Percentiles rank a stretch among this genome's conserved stretches.
Evolutionary conservation across 2,797 vertebrate genomes (phyloP).

Genomic region (Bovichtus diacanthus): DNA sequence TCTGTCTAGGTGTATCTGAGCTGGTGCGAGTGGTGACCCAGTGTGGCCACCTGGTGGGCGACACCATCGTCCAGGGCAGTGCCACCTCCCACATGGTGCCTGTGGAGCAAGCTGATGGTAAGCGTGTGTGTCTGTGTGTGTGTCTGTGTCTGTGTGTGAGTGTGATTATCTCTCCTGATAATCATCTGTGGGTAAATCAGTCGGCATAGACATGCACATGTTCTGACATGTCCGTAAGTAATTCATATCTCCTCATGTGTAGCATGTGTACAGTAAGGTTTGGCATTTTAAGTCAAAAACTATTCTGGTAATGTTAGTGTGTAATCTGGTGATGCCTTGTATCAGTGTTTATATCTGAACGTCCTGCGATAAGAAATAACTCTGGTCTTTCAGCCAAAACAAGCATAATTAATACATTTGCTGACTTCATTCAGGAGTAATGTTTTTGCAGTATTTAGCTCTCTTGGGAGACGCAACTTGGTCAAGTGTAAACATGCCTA

Average conservation of each 20-base stretch:
- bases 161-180: neutral
- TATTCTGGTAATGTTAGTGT: neutral
- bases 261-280: neutral
- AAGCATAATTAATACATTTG: neutral
- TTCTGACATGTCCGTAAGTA: constrained; percentile 8
- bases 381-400: constrained; percentile 29
- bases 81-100: constrained; percentile 92
- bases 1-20: constrained; percentile 83
- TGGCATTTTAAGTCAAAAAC: neutral
- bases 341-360: neutral
- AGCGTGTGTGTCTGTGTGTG: constrained; percentile 4
- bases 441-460: constrained; percentile 29
- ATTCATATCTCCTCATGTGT: neutral
- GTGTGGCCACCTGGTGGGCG: constrained; percentile 92
- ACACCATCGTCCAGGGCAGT: constrained; percentile 92
- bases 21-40: constrained; percentile 89
- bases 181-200: constrained; percentile 29
- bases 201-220: neutral
- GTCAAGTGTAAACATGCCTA: constrained; percentile 52
- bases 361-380: neutral
- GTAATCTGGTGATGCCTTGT: neutral
- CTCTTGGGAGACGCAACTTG: constrained; percentile 1
- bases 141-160: neutral
- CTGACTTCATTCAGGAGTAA: constrained; percentile 25
- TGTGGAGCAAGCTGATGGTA: constrained; percentile 90